These are phyloP conservation scores for Alcis repandata DNA, from an alignment of 2,888 invertebrate species.

Conservation along the genomic window DNA sequence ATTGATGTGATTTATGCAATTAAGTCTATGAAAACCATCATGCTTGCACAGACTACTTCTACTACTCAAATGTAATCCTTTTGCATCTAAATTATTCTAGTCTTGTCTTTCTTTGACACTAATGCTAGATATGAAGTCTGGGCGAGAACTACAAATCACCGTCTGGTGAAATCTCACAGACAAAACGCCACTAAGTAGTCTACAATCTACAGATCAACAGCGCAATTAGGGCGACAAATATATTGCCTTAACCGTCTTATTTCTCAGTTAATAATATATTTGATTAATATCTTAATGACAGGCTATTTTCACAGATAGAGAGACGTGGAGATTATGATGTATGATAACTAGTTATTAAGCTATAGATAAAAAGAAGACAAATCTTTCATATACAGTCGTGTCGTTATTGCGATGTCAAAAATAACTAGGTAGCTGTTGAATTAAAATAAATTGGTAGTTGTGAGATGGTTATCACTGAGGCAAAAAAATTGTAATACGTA, in stretches of 20 bases:
- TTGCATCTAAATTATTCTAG: constrained; percentile 3
- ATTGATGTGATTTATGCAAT: neutral
- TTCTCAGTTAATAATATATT: constrained; percentile 17
- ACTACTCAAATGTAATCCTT: neutral
- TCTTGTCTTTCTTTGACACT: neutral
- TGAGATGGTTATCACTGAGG: neutral
- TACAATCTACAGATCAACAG: constrained; percentile 23
- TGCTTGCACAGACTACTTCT: neutral
- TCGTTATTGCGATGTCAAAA: neutral
- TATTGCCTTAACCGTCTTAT: constrained; percentile 26
- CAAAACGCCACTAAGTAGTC: constrained; percentile 26
- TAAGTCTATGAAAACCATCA: neutral
- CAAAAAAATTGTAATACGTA: neutral
- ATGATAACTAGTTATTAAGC: neutral
- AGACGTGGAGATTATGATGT: neutral
- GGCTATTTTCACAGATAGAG: neutral
- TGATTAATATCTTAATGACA: constrained; percentile 1
- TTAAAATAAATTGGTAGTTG: neutral
- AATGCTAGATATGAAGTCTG: neutral
- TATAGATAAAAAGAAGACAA: neutral
- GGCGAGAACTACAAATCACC: constrained; percentile 6
- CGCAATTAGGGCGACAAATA: constrained; percentile 32
- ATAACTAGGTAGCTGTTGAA: neutral
- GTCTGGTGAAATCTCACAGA: constrained; percentile 15
- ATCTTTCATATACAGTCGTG: no score